A percentile compares a stretch with the other conserved stretches of the same genome.
These are phyloP conservation scores for Phymanthus crucifer DNA, from an alignment of 92 coral and sea anemone species.

Conservation along the genomic window DNA sequence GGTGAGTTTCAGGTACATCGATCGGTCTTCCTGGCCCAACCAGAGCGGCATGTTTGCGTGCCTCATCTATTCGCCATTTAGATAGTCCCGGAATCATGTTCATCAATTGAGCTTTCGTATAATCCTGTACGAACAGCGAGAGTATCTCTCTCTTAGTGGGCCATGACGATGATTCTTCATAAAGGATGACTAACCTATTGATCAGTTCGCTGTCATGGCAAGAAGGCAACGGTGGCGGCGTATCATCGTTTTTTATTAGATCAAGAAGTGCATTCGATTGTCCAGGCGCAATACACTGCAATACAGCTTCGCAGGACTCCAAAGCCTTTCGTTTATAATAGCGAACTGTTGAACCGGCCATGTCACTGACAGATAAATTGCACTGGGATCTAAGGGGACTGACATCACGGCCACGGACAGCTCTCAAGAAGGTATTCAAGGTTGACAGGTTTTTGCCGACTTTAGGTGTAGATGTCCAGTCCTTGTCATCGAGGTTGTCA, in stretches of 20 bases:
- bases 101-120: slow-evolving; percentile 35
- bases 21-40: slow-evolving; percentile 41
- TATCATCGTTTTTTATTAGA: slow-evolving; percentile 4
- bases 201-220: too few relatives aligned
- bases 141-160: slow-evolving; percentile 27
- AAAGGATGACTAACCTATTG: slow-evolving; percentile 11
- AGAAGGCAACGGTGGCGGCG: too few relatives aligned
- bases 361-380: slow-evolving; percentile 17
- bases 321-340: slow-evolving; percentile 7
- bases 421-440: slow-evolving; percentile 26
- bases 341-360: not conserved
- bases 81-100: slow-evolving; percentile 41
- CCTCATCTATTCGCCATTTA: slow-evolving; percentile 54
- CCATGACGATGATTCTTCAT: slow-evolving; percentile 29
- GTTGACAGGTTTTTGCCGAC: slow-evolving; percentile 30
- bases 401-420: slow-evolving; percentile 39
- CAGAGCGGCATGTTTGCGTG: slow-evolving; percentile 41
- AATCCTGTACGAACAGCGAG: slow-evolving; percentile 33
- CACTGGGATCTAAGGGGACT: slow-evolving; percentile 47
- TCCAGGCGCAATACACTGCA: slow-evolving; percentile 5
- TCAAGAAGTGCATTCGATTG: slow-evolving; percentile 5
- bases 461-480: slow-evolving; percentile 47
- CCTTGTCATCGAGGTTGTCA: slow-evolving; percentile 19
- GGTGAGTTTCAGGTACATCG: slow-evolving; percentile 1
- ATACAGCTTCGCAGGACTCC: not conserved